Evolutionary conservation across 2,113 vertebrate species (phyloP).

Genomic region (Sapayoa aenigma): DNA sequence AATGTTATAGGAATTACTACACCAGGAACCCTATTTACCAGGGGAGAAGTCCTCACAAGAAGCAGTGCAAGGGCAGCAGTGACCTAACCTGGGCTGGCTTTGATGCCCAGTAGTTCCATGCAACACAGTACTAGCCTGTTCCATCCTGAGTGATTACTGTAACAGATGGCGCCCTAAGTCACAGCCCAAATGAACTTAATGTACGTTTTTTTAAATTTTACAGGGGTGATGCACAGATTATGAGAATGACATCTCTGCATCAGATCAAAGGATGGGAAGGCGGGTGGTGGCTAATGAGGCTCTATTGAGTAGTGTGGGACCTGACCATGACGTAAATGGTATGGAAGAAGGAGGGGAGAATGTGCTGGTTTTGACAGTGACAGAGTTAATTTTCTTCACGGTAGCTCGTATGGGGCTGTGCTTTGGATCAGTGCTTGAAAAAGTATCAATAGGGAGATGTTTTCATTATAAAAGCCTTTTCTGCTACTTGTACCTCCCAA

Average conservation of each 20-base stretch:
- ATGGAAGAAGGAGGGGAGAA: neutral
- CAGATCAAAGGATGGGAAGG: neutral
- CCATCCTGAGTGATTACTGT: neutral
- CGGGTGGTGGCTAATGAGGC: neutral
- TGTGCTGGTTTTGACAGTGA: neutral
- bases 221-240: neutral
- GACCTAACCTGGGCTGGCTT: neutral
- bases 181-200: neutral
- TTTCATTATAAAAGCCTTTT: neutral
- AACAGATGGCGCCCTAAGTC: neutral
- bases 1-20: neutral
- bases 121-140: neutral
- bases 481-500: neutral
- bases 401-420: neutral
- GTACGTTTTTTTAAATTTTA: neutral
- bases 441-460: neutral
- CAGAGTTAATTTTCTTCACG: neutral
- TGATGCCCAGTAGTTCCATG: neutral
- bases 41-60: neutral
- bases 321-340: neutral
- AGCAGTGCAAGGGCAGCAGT: neutral
- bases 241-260: neutral
- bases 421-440: neutral
- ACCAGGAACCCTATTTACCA: neutral
- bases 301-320: neutral